A percentile compares a stretch with the other conserved stretches of the same genome.
These are phyloP conservation scores for Dipodomys ordii DNA, from an alignment of 2,113 vertebrate genomes.

Conservation along the genomic window DNA sequence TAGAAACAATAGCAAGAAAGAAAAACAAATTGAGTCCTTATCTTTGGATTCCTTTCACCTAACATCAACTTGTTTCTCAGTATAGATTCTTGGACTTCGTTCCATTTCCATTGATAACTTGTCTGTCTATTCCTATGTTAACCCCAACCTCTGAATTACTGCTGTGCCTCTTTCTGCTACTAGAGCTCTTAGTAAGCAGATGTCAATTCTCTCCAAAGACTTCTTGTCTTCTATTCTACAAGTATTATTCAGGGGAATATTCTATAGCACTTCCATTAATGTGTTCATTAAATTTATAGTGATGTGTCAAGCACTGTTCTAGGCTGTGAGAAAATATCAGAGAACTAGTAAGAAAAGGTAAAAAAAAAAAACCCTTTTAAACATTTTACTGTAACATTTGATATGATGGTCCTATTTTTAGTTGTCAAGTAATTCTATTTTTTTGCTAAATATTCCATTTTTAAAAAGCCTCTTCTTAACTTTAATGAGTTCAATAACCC, in stretches of 20 bases:
- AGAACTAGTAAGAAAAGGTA: background rate
- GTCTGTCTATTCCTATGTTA: background rate
- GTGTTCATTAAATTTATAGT: background rate
- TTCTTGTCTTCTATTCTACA: background rate
- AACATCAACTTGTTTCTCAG: background rate
- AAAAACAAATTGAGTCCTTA: too few relatives aligned
- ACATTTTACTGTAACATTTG: background rate
- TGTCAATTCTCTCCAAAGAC: background rate
- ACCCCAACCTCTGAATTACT: background rate
- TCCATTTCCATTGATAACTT: background rate
- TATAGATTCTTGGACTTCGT: background rate
- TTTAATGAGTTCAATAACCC: background rate
- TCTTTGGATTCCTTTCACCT: too few relatives aligned
- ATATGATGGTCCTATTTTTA: background rate
- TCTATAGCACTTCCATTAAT: background rate
- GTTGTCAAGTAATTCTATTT: background rate
- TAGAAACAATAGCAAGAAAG: too few relatives aligned
- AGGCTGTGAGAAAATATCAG: background rate
- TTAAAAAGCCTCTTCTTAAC: background rate
- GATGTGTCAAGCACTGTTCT: background rate
- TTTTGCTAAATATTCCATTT: background rate
- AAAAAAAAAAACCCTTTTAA: background rate
- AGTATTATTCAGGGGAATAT: background rate
- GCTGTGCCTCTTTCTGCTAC: background rate
- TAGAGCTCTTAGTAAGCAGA: background rate